phyloP scores from a whole-genome alignment of 64 coral and sea anemone genomes.

The Stichodactyla helianthus region DNA sequence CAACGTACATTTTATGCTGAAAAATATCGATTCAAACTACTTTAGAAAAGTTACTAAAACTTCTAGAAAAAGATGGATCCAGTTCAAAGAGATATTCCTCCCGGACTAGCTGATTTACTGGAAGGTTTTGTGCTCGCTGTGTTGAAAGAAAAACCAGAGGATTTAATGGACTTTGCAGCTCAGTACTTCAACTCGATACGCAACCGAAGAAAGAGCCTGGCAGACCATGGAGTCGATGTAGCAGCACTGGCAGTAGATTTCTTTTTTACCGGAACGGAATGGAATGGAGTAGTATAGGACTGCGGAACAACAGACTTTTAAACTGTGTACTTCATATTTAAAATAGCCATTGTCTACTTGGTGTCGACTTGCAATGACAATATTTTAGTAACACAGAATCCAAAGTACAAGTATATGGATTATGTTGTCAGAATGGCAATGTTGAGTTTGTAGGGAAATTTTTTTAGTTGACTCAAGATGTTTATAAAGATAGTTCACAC shows the following conservation, averaged over 20 bases:
- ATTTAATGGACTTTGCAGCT: constrained; percentile 29
- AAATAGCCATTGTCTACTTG: too few species aligned
- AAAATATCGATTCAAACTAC: neutral
- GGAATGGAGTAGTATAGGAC: constrained; percentile 45
- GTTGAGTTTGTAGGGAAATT: too few species aligned
- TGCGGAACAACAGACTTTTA: neutral
- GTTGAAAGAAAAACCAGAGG: constrained; percentile 39
- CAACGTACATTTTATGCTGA: neutral
- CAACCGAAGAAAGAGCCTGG: constrained; percentile 22
- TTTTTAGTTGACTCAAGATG: too few species aligned
- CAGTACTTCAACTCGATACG: constrained; percentile 31
- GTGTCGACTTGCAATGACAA: neutral
- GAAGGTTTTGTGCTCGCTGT: constrained; percentile 51
- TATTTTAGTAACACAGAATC: neutral
- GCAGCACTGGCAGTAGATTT: constrained; percentile 47
- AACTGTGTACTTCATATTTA: neutral
- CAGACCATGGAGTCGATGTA: constrained; percentile 45
- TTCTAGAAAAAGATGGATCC: neutral
- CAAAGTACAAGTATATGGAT: too few species aligned
- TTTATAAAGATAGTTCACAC: too few species aligned
- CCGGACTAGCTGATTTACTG: constrained; percentile 40
- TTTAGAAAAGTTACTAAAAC: neutral
- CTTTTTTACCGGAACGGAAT: constrained; percentile 30
- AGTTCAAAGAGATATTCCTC: constrained; percentile 20
- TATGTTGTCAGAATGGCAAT: too few species aligned